Evolutionary conservation across 2,797 vertebrate genomes (phyloP).

Genomic region (Etheostoma perlongum): DNA sequence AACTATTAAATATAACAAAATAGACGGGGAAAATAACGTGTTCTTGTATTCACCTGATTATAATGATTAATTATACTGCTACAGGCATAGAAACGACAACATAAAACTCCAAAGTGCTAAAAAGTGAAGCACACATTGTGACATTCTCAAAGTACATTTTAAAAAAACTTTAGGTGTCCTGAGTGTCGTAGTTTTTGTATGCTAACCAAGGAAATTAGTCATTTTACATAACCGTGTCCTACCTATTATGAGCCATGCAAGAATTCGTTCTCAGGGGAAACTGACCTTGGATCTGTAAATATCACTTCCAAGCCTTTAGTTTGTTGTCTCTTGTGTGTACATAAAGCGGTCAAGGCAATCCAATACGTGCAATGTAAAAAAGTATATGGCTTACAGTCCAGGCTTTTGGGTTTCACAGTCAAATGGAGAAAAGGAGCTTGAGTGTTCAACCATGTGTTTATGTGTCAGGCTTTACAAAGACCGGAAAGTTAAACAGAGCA

Average conservation of each 20-base stretch:
- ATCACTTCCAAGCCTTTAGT: constrained; percentile 66
- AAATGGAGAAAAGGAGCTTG: constrained; percentile 33
- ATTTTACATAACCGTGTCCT: constrained; percentile 38
- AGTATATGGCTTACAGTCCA: constrained; percentile 24
- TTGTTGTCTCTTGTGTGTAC: constrained; percentile 75
- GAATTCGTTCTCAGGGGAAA: constrained; percentile 75
- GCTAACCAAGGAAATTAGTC: background rate
- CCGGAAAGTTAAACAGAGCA: constrained; percentile 16
- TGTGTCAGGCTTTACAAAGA: constrained; percentile 29
- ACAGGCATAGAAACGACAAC: background rate
- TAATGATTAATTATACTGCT: constrained; percentile 12
- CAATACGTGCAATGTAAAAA: constrained; percentile 48
- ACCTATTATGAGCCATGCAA: constrained; percentile 57
- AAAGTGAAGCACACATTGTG: constrained; percentile 21
- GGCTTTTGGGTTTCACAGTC: constrained; percentile 15
- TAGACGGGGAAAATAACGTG: background rate
- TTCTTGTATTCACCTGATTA: constrained; percentile 12
- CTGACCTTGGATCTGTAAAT: constrained; percentile 85
- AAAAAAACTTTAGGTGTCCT: constrained; percentile 12
- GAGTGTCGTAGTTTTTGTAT: constrained; percentile 13
- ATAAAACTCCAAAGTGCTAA: background rate
- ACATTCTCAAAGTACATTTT: background rate
- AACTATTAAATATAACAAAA: background rate
- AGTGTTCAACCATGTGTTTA: constrained; percentile 31
- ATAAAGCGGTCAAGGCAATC: constrained; percentile 60